phyloP scores from a whole-genome alignment of 2,888 invertebrate genomes.

The Ryuthela nishihirai region DNA sequence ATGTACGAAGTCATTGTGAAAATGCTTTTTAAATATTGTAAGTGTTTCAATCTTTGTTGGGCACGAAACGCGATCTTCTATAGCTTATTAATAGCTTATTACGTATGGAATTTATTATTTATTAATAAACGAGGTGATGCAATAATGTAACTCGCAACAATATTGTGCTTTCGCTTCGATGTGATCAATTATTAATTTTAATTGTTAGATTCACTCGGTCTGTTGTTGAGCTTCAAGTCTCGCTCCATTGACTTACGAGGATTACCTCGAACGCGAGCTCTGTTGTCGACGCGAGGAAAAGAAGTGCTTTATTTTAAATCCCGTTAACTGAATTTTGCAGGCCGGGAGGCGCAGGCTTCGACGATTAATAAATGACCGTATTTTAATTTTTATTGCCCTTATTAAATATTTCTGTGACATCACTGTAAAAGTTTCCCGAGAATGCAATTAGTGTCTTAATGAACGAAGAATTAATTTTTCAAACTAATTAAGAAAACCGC shows the following conservation, averaged over 20 bases:
- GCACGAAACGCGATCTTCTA: too few relatives aligned
- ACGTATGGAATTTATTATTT: constrained; percentile 38
- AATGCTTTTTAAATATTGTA: too few relatives aligned
- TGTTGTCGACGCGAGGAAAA: too few relatives aligned
- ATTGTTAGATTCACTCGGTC: constrained; percentile 33
- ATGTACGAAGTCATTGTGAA: too few relatives aligned
- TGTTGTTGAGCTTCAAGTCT: too few relatives aligned
- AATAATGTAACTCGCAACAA: constrained; percentile 28
- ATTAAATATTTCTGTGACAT: constrained; percentile 37
- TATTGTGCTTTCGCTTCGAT: too few relatives aligned
- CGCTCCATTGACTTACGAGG: too few relatives aligned
- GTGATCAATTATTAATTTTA: constrained; percentile 37
- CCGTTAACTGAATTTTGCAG: too few relatives aligned
- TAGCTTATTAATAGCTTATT: constrained; percentile 38
- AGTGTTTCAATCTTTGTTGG: too few relatives aligned
- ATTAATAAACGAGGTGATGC: constrained; percentile 34
- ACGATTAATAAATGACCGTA: constrained; percentile 38
- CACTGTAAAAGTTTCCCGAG: constrained; percentile 31
- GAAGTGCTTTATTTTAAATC: too few relatives aligned
- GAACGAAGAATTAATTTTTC: constrained; percentile 38
- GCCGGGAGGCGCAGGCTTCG: constrained; percentile 33
- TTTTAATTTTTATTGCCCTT: constrained; percentile 38
- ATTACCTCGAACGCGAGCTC: too few relatives aligned
- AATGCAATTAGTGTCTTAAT: constrained; percentile 37
- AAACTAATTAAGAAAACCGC: constrained; percentile 32